Base-by-base conservation (phyloP, 2,888 invertebrate genomes). In the Listrodromus nycthemerus region DNA sequence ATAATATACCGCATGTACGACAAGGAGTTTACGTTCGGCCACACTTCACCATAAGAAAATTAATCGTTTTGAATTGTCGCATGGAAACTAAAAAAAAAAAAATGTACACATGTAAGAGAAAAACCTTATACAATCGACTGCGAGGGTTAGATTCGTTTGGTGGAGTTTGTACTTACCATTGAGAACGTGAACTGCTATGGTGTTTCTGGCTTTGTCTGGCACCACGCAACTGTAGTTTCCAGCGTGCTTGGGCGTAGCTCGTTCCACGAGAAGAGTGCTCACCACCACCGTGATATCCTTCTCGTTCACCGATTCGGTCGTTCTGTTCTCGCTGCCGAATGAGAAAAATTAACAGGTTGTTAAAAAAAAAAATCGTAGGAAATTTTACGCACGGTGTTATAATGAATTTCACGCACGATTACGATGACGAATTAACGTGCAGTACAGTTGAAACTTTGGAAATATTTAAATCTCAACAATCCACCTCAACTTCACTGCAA, bases 141-240 rank as follows among this genome's bases (percentile, higher is more conserved):
- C 27, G 61, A 61, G n/a, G 24, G 24, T 48, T 48, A 41, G 48
- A 70, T 13, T 61, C 48, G 41, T 63, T 69, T 50, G 21, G 52
- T 52, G 33, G 30, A 71, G 21, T 73, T 65, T 63, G 1, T 61
- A 77, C 88, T 94, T 93, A 95, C 95, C 95, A 91, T 95, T 95
- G 86, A 95, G 94, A 87, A 95, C 95, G 92, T 95, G 95, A 87
- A 95, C 95, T 71, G 95, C 94, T 77, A 95, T 95, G 75, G 95
- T 95, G 87, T 95, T 94, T 86, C 94, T 94, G 80, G 95, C 95
- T 91, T 94, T 91, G 85, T 93, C 93, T 77, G 94, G 94, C 41
- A 94, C 94, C 75, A 93, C 90, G 90, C 95, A 95, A 86, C 95
- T 95, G 92, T 95, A 95, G 92, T 95, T 95, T 79, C 95, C 95